phyloP scores from a whole-genome alignment of 2,888 invertebrate species.

The Diaperis boleti region DNA sequence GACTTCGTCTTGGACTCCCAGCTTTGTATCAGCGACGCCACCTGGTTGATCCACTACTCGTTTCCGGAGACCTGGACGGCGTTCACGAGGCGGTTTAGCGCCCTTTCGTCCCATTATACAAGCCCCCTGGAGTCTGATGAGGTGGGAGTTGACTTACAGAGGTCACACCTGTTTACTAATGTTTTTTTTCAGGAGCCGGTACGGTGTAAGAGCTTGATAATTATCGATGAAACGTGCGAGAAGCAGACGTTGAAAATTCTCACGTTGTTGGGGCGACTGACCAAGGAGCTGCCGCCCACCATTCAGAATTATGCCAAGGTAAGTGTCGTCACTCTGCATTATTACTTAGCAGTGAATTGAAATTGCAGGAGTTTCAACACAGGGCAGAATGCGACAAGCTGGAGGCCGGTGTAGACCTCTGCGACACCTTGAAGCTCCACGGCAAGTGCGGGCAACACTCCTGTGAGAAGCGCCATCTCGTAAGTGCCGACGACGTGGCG shows the following conservation, averaged over 20 bases:
- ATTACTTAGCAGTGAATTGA: not conserved
- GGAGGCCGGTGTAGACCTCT: constrained; percentile 66
- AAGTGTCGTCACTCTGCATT: not conserved
- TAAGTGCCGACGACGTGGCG: constrained; percentile 69
- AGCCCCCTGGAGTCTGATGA: constrained; percentile 51
- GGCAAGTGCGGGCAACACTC: constrained; percentile 73
- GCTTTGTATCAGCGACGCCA: constrained; percentile 74
- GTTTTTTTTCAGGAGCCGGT: constrained; percentile 46
- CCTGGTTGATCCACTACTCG: constrained; percentile 79
- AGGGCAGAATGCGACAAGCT: constrained; percentile 39
- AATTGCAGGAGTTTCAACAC: constrained; percentile 59
- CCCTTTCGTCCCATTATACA: constrained; percentile 73
- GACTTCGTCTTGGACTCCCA: constrained; percentile 73
- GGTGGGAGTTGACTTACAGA: too few species aligned
- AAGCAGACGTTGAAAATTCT: constrained; percentile 63
- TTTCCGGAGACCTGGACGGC: constrained; percentile 74
- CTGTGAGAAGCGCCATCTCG: constrained; percentile 75
- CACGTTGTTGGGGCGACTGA: constrained; percentile 45
- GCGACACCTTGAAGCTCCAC: constrained; percentile 73
- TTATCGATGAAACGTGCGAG: constrained; percentile 64
- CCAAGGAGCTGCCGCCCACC: constrained; percentile 18
- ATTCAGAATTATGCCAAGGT: constrained; percentile 20
- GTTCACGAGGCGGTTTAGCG: constrained; percentile 78
- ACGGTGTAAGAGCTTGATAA: constrained; percentile 48
- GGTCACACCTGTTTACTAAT: not conserved